Evolutionary conservation across 2,113 vertebrate genomes (phyloP), one percentile per base, ranked within the genome.

Genomic region (Myotis brandtii): DNA sequence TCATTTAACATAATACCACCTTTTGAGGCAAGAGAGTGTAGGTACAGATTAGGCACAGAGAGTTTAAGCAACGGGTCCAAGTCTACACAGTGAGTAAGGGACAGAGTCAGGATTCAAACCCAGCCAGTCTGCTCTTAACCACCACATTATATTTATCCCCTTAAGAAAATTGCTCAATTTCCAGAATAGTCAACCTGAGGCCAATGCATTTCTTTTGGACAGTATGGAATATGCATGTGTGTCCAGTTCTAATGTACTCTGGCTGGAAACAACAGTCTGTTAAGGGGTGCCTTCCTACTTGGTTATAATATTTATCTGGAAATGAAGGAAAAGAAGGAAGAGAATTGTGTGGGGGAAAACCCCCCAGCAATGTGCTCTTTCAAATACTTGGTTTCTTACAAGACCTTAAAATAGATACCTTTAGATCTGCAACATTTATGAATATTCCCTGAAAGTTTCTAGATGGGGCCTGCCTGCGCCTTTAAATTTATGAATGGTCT

Each of bases 401-500:
- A 72, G 30, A 90, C 32, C 23, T 89, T 93, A 23, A 81, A 84
- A 62, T 52, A 96, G 80, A 93, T 91, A 89, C 6, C n/a, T 86
- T 81, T 72, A 48, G 73, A 56, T 40, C 23, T 81, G 14, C 23
- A 72, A 72, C 37, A 86, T 73, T 72, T 70, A 25, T 17, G 32
- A 86, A 89, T 32, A 67, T 84, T 89, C n/a, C 48, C 43, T 56
- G 83, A 62, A 46, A 73, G 32, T 92, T 92, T 95, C 91, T 96
- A 80, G 52, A 64, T 64, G 52, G 72, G 70, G 48, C 16, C 67
- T 84, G 27, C 40, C 37, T 56, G 23, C 73, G 14, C 40, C 40
- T 91, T 62, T 77, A 48, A 62, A 67, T 89, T 89, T 69, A 54
- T 92, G 89, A 97, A 95, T 89, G 81, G 72, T 69, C 21, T 85